These are phyloP conservation scores for Spodoptera exigua DNA, from an alignment of 2,888 invertebrate genomes.

Conservation along the genomic window DNA sequence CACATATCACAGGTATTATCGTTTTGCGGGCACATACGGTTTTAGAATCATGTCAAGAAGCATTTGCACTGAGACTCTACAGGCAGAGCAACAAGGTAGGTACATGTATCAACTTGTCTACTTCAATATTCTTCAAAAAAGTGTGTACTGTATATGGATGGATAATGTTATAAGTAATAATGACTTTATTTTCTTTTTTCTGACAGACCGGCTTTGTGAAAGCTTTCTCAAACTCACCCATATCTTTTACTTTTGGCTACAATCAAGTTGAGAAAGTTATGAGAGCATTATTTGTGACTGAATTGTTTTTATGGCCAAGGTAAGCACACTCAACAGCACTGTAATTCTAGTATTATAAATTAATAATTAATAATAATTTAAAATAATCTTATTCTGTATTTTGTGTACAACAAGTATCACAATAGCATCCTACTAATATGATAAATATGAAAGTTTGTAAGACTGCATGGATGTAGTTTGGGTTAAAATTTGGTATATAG, in stretches of 20 bases:
- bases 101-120: too few species aligned
- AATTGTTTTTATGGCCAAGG: constrained; percentile 97
- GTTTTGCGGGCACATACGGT: constrained; percentile 97
- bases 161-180: too few species aligned
- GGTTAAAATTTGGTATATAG: too few species aligned
- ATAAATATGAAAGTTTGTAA: too few species aligned
- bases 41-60: constrained; percentile 97
- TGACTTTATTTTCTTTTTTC: constrained; percentile 23
- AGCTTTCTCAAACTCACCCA: constrained; percentile 96
- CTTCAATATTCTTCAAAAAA: too few species aligned
- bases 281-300: constrained; percentile 97
- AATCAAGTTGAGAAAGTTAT: constrained; percentile 97
- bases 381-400: not conserved
- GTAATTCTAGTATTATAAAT: too few species aligned
- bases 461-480: too few species aligned
- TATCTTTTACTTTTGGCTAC: constrained; percentile 96
- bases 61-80: constrained; percentile 97
- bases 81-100: constrained; percentile 96
- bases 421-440: too few species aligned
- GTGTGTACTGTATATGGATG: too few species aligned
- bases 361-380: too few species aligned
- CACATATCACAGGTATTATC: constrained; percentile 96
- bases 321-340: constrained; percentile 41
- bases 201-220: constrained; percentile 97
- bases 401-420: too few species aligned